Evolutionary conservation across 1,140 invertebrate genomes (phyloP), one percentile per base, ranked within the genome.

Genomic region (Hyphantria cunea): DNA sequence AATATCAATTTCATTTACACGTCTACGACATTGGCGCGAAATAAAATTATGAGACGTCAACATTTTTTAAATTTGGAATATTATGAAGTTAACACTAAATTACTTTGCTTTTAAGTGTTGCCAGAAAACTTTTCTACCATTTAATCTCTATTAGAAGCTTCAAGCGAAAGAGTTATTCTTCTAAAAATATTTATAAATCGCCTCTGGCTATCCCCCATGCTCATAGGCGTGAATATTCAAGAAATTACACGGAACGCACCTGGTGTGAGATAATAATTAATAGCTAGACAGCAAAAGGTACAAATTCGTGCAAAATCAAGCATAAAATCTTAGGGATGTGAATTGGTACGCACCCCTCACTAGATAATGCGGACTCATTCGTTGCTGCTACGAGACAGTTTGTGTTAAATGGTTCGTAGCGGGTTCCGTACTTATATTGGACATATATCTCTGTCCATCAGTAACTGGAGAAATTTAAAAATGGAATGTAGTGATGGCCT

Each of bases 211-310:
- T 34, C 15, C 13, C 15, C 13, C 34, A 54, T 8, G 33, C 50
- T 49, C 0, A 39, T 5, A 71, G 68, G 72, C 76, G 70, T 80
- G 73, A 76, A 71, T 72, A 70, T 71, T 66, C 68, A 72, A 68
- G 32, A 80, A 66, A 70, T 55, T 55, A 25, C 56, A 39, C 7
- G 44, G 37, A 70, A 32, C 37, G 45, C 81, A 84, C 74, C 80
- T 86, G 80, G 82, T 50, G 14, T 0, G 25, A 50, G 58, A 66
- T 74, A 41, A 74, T 76, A 78, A 84, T 81, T 82, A 88, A 83
- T 76, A 78, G 71, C 65, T 53, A 60, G 70, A 32, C 64, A 74
- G 74, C 60, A 76, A 68, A 72, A 61, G 59, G 37, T 62, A 62
- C 44, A 37, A 56, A 72, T 70, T 70, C 62, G 50, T 68, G 63